These are phyloP conservation scores for Plecotus auritus DNA, from an alignment of 2,113 vertebrate genomes.

Conservation along the genomic window DNA sequence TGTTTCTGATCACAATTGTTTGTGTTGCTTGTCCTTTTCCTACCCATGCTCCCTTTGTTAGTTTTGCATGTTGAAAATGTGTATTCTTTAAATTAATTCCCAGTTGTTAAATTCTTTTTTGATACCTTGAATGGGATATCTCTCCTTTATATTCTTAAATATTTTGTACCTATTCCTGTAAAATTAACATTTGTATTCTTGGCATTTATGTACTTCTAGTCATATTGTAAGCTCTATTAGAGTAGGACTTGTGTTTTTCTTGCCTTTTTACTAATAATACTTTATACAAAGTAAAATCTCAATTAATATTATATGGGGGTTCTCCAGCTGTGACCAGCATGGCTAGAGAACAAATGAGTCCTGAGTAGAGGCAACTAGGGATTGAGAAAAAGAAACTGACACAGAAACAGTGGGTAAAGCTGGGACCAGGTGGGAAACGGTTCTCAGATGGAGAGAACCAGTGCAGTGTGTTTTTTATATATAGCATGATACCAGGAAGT, in stretches of 20 bases:
- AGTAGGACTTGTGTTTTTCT: neutral
- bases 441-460: no score
- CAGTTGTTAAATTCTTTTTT: neutral
- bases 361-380: no score
- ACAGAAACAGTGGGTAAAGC: no score
- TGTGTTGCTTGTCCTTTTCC: neutral
- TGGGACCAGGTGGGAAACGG: no score
- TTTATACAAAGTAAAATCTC: constrained; percentile 12
- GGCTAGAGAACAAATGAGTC: no score
- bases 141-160: constrained; percentile 7
- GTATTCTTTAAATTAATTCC: neutral
- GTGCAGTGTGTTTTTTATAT: no score
- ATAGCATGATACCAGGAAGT: no score
- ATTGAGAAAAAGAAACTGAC: no score
- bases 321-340: no score
- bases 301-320: neutral
- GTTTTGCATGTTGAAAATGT: neutral
- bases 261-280: neutral
- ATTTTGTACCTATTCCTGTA: neutral
- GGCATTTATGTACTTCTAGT: neutral
- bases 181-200: constrained; percentile 1
- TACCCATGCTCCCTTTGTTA: neutral
- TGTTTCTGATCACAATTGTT: neutral
- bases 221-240: neutral
- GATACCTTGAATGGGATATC: neutral